Evolutionary conservation across 2,113 vertebrate genomes (phyloP), one percentile per base, ranked within the genome.

Genomic region (Orcinus orca): DNA sequence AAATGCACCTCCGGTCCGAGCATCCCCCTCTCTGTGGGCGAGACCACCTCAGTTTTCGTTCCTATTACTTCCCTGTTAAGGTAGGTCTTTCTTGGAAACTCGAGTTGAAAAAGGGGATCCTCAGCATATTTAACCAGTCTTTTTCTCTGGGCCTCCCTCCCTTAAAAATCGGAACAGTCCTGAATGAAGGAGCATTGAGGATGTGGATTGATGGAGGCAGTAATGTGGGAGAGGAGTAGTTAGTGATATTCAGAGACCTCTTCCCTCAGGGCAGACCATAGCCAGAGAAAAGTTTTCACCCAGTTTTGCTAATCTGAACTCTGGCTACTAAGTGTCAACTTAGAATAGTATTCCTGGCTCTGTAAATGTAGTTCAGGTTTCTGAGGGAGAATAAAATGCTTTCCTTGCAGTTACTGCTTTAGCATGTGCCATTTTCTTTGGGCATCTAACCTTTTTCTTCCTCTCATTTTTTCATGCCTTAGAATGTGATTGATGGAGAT

Each of bases 401-500:
- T 76, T 70, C 9, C 1, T 38, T 73, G 26, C 31, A 90, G 44
- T 15, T 96, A 6, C 6, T 82, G 8, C 58, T 84, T 93, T 63
- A 44, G 11, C 23, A 2, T 50, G 2, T 67, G 14, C 41, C 15
- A 9, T 88, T 94, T 84, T 79, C 70, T 91, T 58, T 82, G 55
- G 11, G 25, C 18, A n/a, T 62, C 18, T 90, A 11, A 96, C 14
- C 47, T 91, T 87, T 73, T 53, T 67, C 4, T 55, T 84, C 26
- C 1, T 85, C 53, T 85, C 1, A 3, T 33, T 96, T 81, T 38
- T 58, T 58, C 10, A 0, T 83, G 3, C 89, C 17, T 44, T 97
- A 99, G 99, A 99, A 99, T 29, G 99, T 99, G 98, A 99, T 99
- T 33, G 99, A 99, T 87, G 99, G 99, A 87, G 99, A 99, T 97